Evolutionary conservation across 2,797 vertebrate species (phyloP).

Genomic region (Buceros bicornis): DNA sequence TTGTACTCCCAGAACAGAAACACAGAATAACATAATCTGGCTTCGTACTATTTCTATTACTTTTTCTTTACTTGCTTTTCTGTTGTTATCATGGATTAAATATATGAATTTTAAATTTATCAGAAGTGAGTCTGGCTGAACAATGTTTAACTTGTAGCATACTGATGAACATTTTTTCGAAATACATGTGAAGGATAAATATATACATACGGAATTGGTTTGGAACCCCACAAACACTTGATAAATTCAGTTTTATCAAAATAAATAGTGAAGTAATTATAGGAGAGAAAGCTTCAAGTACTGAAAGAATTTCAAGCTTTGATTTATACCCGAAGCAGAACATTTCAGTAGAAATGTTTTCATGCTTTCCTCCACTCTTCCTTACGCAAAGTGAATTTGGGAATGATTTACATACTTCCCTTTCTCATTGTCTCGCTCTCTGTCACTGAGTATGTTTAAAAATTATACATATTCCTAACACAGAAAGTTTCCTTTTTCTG

Average conservation of each 20-base stretch:
- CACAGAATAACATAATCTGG: neutral
- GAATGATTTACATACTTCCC: neutral
- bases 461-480: neutral
- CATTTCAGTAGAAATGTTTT: constrained; percentile 14
- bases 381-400: neutral
- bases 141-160: constrained; percentile 8
- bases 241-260: constrained; percentile 39
- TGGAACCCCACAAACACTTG: neutral
- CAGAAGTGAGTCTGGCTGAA: neutral
- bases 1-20: neutral
- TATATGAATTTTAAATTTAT: constrained; percentile 11
- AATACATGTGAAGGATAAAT: neutral
- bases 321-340: neutral
- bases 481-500: neutral
- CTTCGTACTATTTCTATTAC: neutral
- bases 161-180: constrained; percentile 11
- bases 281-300: neutral
- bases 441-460: constrained; percentile 5
- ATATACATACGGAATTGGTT: neutral
- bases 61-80: constrained; percentile 23
- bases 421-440: neutral
- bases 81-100: constrained; percentile 22
- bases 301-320: constrained; percentile 8
- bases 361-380: neutral
- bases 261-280: constrained; percentile 7